Percentiles rank a stretch among this genome's conserved stretches.
Evolutionary conservation across 2,113 vertebrate species (phyloP).

Genomic region (Peucedramus taeniatus): DNA sequence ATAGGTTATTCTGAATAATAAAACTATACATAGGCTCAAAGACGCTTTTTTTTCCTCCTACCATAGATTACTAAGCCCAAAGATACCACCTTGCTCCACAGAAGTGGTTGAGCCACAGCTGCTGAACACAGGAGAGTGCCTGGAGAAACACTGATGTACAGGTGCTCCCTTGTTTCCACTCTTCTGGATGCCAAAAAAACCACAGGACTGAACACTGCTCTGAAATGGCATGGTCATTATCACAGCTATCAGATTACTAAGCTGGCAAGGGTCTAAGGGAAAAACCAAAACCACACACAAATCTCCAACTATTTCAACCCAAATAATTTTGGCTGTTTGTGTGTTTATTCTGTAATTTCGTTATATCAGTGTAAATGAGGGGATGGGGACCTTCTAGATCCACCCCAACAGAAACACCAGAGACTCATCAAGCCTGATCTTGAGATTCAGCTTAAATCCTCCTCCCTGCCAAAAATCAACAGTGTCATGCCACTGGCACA

Average conservation of each 20-base stretch:
- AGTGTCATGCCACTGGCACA: not conserved
- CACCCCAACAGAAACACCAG: not conserved
- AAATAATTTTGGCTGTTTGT: not conserved
- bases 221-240: not conserved
- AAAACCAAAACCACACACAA: not conserved
- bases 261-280: not conserved
- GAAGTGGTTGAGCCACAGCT: not conserved
- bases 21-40: not conserved
- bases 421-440: not conserved
- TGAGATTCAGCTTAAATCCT: not conserved
- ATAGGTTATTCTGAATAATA: not conserved
- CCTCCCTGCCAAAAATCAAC: not conserved
- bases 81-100: not conserved
- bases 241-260: not conserved
- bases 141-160: not conserved
- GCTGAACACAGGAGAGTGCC: not conserved
- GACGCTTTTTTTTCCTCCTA: not conserved
- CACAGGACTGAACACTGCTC: not conserved
- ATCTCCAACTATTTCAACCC: not conserved
- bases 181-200: not conserved
- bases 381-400: not conserved
- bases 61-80: not conserved
- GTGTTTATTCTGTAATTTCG: not conserved
- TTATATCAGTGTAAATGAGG: not conserved
- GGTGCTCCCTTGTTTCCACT: not conserved